Conservation (phyloP, 2,888 invertebrate genomes). For the Nymphalis polychloros region DNA sequence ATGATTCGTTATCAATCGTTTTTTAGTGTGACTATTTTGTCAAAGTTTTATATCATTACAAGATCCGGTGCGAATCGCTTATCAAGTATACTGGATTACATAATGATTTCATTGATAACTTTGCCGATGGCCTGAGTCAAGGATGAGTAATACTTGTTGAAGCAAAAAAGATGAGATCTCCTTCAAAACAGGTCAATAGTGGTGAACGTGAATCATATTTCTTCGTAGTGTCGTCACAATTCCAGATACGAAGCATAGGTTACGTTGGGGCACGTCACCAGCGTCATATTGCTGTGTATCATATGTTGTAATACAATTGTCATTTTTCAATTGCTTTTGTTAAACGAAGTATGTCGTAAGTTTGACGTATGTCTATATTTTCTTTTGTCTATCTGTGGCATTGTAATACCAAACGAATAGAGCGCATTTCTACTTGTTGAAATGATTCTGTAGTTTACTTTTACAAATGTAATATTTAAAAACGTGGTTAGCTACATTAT, state of each 20-base stretch:
- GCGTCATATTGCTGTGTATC: conserved; percentile 17
- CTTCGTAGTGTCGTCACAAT: conserved; percentile 69
- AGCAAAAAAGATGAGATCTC: conserved; percentile 56
- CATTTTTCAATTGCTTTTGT: conserved; percentile 18
- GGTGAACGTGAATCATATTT: conserved; percentile 62
- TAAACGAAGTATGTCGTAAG: not conserved
- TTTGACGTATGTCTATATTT: not conserved
- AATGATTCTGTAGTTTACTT: no score
- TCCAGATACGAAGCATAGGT: conserved; percentile 56
- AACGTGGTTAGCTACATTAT: no score
- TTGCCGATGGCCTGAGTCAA: conserved; percentile 52
- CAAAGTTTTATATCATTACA: conserved; percentile 2
- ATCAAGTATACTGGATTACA: conserved; percentile 26
- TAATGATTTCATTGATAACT: conserved; percentile 61
- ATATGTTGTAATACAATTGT: conserved; percentile 29
- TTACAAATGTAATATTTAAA: no score
- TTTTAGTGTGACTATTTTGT: not conserved
- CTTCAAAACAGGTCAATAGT: conserved; percentile 50
- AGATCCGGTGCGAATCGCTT: conserved; percentile 25
- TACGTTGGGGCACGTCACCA: conserved; percentile 33
- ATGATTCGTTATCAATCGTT: not conserved
- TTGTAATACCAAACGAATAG: no score
- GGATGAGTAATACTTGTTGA: conserved; percentile 66
- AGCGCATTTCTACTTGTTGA: no score
- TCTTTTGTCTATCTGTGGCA: no score